Conservation (phyloP, 2,113 vertebrate species). For the Tragelaphus scriptus region DNA sequence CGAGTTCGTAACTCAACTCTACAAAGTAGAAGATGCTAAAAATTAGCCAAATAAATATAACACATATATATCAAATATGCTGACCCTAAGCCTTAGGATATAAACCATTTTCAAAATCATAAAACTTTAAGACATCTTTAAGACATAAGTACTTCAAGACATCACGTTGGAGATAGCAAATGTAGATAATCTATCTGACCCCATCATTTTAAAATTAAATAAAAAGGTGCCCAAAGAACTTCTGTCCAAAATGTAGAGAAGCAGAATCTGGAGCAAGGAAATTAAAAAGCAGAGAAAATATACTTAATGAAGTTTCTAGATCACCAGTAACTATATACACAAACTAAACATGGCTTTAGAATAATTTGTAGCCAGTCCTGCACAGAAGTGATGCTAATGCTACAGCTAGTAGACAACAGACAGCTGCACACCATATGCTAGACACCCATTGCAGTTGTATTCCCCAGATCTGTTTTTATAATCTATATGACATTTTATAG, state of each 20-base stretch:
- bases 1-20: background rate
- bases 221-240: background rate
- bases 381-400: background rate
- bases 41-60: background rate
- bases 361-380: background rate
- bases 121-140: background rate
- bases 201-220: background rate
- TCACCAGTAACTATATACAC: background rate
- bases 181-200: background rate
- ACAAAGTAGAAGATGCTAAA: background rate
- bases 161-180: conserved; percentile 4
- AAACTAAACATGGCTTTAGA: background rate
- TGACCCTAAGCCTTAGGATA: background rate
- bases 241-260: background rate
- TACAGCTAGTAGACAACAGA: background rate
- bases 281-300: background rate
- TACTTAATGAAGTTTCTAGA: background rate
- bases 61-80: background rate
- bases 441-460: background rate
- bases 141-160: background rate
- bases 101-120: conserved; percentile 17
- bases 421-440: background rate
- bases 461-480: background rate
- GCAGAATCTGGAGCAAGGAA: background rate
- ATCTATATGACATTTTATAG: background rate